Evolutionary conservation across 2,797 vertebrate genomes (phyloP).

Genomic region (Tangara arthus): DNA sequence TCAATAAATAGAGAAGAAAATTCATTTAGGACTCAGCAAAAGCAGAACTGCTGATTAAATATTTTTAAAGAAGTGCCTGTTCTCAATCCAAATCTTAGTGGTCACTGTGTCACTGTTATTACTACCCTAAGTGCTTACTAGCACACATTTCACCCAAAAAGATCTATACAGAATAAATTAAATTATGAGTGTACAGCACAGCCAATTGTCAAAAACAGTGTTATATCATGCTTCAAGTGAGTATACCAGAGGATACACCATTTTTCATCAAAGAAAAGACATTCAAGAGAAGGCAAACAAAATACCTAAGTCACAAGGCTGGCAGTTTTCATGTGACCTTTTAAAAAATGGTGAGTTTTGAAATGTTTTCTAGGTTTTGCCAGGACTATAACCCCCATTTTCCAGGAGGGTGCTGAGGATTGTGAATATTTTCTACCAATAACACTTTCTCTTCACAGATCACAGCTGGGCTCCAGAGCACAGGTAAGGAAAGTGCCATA

Average conservation of each 20-base stretch:
- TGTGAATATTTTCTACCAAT: not conserved
- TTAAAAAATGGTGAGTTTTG: not conserved
- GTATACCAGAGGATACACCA: not conserved
- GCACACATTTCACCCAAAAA: not conserved
- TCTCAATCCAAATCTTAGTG: not conserved
- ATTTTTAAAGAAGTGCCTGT: not conserved
- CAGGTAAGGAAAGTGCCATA: not conserved
- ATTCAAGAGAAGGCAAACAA: not conserved
- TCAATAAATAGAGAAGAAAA: not conserved
- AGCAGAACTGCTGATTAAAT: constrained; percentile 37
- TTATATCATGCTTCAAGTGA: not conserved
- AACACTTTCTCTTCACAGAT: not conserved
- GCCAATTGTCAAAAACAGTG: not conserved
- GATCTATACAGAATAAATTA: not conserved
- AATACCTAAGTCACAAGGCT: not conserved
- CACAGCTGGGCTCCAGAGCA: not conserved
- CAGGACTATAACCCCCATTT: not conserved
- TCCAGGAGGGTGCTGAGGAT: not conserved
- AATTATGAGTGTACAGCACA: not conserved
- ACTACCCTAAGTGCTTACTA: not conserved
- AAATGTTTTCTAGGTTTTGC: not conserved
- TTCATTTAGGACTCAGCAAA: not conserved
- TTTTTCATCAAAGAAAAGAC: not conserved
- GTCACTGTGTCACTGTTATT: not conserved
- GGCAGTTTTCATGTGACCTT: not conserved